Evolutionary conservation across 1,140 invertebrate genomes (phyloP), one percentile per base, ranked within the genome.

Genomic region (Drosophila dunni): DNA sequence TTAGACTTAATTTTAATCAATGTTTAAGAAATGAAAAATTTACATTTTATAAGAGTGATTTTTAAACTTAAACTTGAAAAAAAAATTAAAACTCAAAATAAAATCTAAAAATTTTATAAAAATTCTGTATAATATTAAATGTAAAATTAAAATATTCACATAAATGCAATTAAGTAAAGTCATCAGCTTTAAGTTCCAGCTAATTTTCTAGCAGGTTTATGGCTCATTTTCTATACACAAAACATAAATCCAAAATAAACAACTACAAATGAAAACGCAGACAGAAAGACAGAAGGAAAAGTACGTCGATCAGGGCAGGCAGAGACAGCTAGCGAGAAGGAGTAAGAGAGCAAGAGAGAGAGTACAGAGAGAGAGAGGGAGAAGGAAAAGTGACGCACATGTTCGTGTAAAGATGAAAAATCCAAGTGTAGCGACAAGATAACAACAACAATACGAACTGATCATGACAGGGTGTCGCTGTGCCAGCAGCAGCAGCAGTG

Each of bases 401-500:
- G 84, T 88, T 79, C 72, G 83, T 79, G 71, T 54, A 68, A 88
- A 79, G 79, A 66, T 79, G 70, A 74, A 76, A 71, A 68, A 86
- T 56, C 63, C 50, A 78, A 69, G 33, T 54, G 58, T 54, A 63
- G 56, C 57, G 46, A 48, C 67, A 64, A 46, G 8, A 48, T 42
- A 48, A 29, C 75, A 57, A 17, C 56, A 20, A n/a, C 61, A 51
- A 50, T 61, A 20, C 44, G 44, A 57, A 45, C 10, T 61, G 70
- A 78, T 78, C 75, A 58, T 44, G 69, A 76, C 78, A 84, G 58
- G 74, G 80, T 82, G 80, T 74, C 81, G 81, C 81, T 61, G 61
- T 63, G 38, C 13, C 42, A 63, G 60, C n/a, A 36, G 33, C 66
- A 20, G 20, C 15, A 34, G 7, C 46, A 57, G 24, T 29, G 24